phyloP scores from a whole-genome alignment of 2,797 vertebrate genomes.

The Sciurus vulgaris region DNA sequence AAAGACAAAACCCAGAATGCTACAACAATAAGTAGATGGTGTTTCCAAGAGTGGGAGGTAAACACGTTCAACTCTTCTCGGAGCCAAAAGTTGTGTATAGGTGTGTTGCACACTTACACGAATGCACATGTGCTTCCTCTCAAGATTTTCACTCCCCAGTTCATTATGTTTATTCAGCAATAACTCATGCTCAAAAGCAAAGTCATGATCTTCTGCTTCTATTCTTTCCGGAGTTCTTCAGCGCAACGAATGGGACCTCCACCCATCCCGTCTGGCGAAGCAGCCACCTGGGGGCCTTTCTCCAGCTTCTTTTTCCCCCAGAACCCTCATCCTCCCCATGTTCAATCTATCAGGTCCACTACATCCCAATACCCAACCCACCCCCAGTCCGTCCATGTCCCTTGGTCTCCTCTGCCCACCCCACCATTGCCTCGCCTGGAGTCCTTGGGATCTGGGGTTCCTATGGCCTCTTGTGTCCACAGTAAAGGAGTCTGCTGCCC shows the following conservation, averaged over 20 bases:
- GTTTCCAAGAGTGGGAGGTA: conserved; percentile 6
- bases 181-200: neutral
- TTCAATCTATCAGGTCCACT: neutral
- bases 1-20: neutral
- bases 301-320: neutral
- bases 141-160: neutral
- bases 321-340: neutral
- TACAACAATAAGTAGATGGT: neutral
- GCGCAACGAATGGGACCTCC: neutral
- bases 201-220: neutral
- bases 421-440: neutral
- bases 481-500: neutral
- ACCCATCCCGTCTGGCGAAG: neutral
- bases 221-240: neutral
- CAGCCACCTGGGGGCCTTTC: neutral
- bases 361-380: neutral
- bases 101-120: neutral
- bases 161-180: neutral
- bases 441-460: neutral
- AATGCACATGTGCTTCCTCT: neutral
- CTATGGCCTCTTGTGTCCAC: neutral
- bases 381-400: neutral
- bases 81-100: neutral
- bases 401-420: neutral
- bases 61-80: neutral